Conservation (phyloP, 2,888 invertebrate genomes). For the Carpatolechia fugitivella region DNA sequence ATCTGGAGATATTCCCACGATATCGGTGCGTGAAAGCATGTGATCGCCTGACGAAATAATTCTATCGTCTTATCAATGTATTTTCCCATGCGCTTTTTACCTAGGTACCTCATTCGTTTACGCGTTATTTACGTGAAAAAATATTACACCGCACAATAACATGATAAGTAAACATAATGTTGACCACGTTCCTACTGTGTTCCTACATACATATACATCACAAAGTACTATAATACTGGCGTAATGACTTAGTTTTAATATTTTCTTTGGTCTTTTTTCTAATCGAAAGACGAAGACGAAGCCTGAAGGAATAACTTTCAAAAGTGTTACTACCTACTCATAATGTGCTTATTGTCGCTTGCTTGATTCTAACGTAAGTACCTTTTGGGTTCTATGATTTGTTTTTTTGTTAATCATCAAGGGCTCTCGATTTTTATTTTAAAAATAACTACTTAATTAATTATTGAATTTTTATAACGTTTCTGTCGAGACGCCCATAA, state of each 20-base stretch:
- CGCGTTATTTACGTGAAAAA: slow-evolving; percentile 45
- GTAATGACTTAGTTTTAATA: neutral
- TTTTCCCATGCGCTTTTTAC: slow-evolving; percentile 56
- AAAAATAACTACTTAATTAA: slow-evolving; percentile 7
- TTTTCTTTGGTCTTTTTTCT: no score
- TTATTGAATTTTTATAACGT: slow-evolving; percentile 10
- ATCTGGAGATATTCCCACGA: slow-evolving; percentile 62
- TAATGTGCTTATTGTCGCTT: no score
- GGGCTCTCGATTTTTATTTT: neutral
- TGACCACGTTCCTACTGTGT: neutral
- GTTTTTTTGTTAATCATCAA: no score
- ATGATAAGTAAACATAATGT: slow-evolving; percentile 2
- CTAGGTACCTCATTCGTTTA: slow-evolving; percentile 40
- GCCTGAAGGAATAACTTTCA: no score
- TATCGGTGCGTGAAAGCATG: slow-evolving; percentile 52
- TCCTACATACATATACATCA: neutral
- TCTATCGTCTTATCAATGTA: slow-evolving; percentile 56
- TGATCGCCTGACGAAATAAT: slow-evolving; percentile 48
- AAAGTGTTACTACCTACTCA: no score
- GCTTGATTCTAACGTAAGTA: no score
- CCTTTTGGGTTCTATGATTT: no score
- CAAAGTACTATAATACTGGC: neutral
- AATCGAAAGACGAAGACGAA: no score
- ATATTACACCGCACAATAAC: slow-evolving; percentile 28
- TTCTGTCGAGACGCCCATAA: slow-evolving; percentile 6